Evolutionary conservation across 2,797 vertebrate genomes (phyloP), one percentile per base, ranked within the genome.

Genomic region (Parambassis ranga): DNA sequence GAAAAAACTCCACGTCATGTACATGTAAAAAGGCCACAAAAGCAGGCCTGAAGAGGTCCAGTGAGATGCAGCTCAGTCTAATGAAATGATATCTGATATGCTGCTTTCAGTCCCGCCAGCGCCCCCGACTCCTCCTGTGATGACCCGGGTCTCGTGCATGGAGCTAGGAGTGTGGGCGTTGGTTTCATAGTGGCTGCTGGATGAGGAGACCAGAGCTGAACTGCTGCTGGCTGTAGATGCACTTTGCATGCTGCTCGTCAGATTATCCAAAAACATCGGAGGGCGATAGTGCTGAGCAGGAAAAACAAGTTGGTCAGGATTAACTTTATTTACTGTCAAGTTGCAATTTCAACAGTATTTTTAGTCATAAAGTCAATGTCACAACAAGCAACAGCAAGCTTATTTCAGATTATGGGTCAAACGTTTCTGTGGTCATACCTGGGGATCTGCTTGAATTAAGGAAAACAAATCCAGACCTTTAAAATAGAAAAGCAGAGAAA

Each of bases 401-500:
- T n/a, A n/a, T n/a, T n/a, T n/a, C n/a, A n/a, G n/a, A n/a, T n/a
- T n/a, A n/a, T n/a, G n/a, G n/a, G n/a, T n/a, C n/a, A n/a, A n/a
- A n/a, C n/a, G n/a, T n/a, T n/a, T n/a, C n/a, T n/a, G n/a, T n/a
- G n/a, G n/a, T 22, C 56, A 31, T 93, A 99, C 97, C 96, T 98
- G 97, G 48, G 96, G 81, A 82, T 98, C 95, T 79, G 93, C 94
- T 91, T 96, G 96, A 85, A 98, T 96, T 82, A 98, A 88, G 4
- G 96, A 96, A 90, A 98, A 96, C 78, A 98, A 93, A 90, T 98
- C 95, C 92, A 99, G 87, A 93, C 95, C 97, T 99, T 71, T 1
- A 30, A 6, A n/a, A 1, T 23, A 59, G 75, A 88, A 43, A 67
- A n/a, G n/a, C 20, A 65, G 13, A 24, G 19, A 31, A 30, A 38